Evolutionary conservation across 1,140 invertebrate species (phyloP).

Genomic region (Bilobella aurantiaca): DNA sequence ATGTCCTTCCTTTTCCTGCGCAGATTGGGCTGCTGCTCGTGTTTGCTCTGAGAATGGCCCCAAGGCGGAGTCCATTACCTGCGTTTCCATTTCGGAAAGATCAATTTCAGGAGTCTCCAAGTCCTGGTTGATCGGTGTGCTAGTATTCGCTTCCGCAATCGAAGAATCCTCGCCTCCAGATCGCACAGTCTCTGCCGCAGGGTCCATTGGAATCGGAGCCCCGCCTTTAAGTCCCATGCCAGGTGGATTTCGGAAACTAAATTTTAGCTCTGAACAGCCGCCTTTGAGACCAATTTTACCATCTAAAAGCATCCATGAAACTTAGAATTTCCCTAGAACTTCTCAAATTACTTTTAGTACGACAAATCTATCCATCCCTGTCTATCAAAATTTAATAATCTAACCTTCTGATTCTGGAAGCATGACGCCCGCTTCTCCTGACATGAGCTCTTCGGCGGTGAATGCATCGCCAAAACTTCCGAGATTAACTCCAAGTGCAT

Average conservation of each 20-base stretch:
- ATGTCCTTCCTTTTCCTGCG: too few relatives aligned
- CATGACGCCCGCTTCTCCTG: neutral
- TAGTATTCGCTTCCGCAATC: neutral
- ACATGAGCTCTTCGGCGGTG: constrained; percentile 19
- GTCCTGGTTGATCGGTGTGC: neutral
- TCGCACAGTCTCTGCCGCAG: neutral
- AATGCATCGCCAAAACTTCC: constrained; percentile 11
- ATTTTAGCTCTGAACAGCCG: neutral
- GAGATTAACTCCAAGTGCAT: constrained; percentile 10
- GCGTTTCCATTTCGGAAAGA: neutral
- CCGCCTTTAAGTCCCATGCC: neutral
- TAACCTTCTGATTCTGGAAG: neutral
- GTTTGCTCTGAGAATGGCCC: too few relatives aligned
- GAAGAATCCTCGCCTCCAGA: neutral
- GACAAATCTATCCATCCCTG: too few relatives aligned
- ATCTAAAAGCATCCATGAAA: neutral
- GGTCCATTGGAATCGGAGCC: neutral
- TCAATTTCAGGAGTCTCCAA: neutral
- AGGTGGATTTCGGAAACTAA: constrained; percentile 8
- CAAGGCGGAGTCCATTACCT: too few relatives aligned
- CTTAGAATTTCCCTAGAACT: too few relatives aligned
- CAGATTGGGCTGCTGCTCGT: too few relatives aligned
- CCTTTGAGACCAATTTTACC: constrained; percentile 19
- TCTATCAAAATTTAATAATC: too few relatives aligned
- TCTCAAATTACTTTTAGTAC: too few relatives aligned